Evolutionary conservation across 2,888 invertebrate species (phyloP).

Genomic region (Lepidochrysops patricia): DNA sequence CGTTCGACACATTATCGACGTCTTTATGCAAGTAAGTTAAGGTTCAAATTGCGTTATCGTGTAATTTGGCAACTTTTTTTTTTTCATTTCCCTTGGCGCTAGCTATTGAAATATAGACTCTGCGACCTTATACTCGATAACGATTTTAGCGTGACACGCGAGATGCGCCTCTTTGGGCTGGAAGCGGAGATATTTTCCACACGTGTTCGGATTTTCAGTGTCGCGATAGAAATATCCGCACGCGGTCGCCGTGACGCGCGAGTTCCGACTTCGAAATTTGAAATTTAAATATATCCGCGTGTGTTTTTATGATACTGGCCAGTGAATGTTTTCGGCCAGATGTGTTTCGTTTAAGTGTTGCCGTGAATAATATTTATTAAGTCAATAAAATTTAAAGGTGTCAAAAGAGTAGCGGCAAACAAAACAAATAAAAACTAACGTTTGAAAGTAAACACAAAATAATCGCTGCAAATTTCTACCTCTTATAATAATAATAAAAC

Average conservation of each 20-base stretch:
- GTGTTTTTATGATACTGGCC: conserved; percentile 22
- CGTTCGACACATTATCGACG: not conserved
- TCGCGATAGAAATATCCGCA: conserved; percentile 42
- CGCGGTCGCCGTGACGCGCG: conserved; percentile 31
- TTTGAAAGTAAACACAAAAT: too few species aligned
- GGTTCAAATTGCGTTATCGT: conserved; percentile 25
- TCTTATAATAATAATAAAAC: too few species aligned
- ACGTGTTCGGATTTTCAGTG: conserved; percentile 57
- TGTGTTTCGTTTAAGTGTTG: conserved; percentile 19
- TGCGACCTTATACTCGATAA: not conserved
- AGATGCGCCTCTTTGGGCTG: conserved; percentile 17
- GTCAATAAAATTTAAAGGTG: not conserved
- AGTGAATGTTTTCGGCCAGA: conserved; percentile 24
- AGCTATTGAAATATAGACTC: not conserved
- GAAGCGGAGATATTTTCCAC: conserved; percentile 35
- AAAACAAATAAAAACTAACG: not conserved
- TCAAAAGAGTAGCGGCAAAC: not conserved
- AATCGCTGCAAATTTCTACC: too few species aligned
- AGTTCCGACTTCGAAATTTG: conserved; percentile 29
- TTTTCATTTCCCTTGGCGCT: not conserved
- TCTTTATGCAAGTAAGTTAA: conserved; percentile 18
- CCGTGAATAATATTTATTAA: not conserved
- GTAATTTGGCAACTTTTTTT: not conserved
- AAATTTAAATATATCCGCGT: conserved; percentile 29
- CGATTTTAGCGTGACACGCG: not conserved